Evolutionary conservation across 2,113 vertebrate genomes (phyloP), one percentile per base, ranked within the genome.

Genomic region (Eptatretus burgeri): DNA sequence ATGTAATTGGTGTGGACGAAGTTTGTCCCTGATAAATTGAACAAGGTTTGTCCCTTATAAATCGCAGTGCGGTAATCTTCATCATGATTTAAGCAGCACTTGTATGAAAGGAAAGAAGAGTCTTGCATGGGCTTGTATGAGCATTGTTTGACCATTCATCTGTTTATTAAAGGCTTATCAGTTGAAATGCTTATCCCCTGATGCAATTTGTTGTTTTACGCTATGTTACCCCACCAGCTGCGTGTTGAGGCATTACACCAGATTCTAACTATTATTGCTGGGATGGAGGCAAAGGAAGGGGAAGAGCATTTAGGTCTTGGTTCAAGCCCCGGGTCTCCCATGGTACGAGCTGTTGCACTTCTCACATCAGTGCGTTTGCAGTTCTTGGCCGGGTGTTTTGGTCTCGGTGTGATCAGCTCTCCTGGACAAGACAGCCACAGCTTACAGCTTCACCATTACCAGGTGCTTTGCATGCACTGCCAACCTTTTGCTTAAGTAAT

Each of bases 161-260:
- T 41, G 27, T 41, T 41, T 41, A 41, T 41, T 5, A 41, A 41
- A 41, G 3, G 27, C 27, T 41, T 41, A 41, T 41, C 7, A 7
- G 27, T 41, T 41, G 27, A 5, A 41, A 41, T 41, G 27, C 27
- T 41, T 41, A 41, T 41, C 27, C 27, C 27, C 3, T 7, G 7
- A 41, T 3, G 27, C 7, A 41, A 41, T 41, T 41, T 41, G 27
- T 41, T 41, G 27, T 41, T 41, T 41, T 41, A 41, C 27, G 7
- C 27, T n/a, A 13, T 65, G 50, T 16, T 18, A 41, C 13, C 2
- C 64, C 65, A 72, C 27, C 73, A 96, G 91, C 73, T 95, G 72
- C 82, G 91, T 52, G 72, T 96, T 71, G 88, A 94, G 71, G 87
- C 91, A 1, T 82, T 96, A 66, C 88, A 96, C 71, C 91, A 96